These are phyloP conservation scores for Actias luna DNA, from an alignment of 2,888 invertebrate species.

Conservation along the genomic window DNA sequence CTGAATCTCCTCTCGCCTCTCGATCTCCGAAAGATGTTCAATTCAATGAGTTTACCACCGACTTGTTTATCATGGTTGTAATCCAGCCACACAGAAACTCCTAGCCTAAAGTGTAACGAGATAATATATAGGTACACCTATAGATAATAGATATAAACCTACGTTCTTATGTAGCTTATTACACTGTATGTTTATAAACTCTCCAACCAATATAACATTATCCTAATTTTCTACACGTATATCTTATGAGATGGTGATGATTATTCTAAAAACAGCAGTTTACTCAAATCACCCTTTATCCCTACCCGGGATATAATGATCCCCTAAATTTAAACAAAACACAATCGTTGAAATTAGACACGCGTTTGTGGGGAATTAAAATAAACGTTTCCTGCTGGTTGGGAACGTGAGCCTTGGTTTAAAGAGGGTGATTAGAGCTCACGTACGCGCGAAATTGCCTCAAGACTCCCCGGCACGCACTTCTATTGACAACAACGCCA, in stretches of 20 bases:
- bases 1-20: too few species aligned
- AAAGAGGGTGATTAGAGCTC: conserved; percentile 70
- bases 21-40: too few species aligned
- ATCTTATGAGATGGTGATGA: not conserved
- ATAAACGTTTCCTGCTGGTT: conserved; percentile 60
- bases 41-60: too few species aligned
- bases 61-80: too few species aligned
- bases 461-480: conserved; percentile 54
- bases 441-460: conserved; percentile 58
- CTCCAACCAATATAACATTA: not conserved
- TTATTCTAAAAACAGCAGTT: conserved; percentile 12
- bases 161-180: not conserved
- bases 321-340: conserved; percentile 65
- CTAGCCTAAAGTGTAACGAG: too few species aligned
- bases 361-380: conserved; percentile 72
- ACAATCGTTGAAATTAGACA: conserved; percentile 66
- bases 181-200: not conserved
- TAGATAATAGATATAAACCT: too few species aligned
- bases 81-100: too few species aligned
- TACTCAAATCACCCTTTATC: conserved; percentile 26
- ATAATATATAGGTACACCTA: too few species aligned
- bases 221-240: not conserved
- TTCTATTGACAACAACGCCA: conserved; percentile 41
- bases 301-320: conserved; percentile 50
- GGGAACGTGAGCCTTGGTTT: conserved; percentile 63